phyloP scores from a whole-genome alignment of 2,113 vertebrate species.

The Elanus axillaris region DNA sequence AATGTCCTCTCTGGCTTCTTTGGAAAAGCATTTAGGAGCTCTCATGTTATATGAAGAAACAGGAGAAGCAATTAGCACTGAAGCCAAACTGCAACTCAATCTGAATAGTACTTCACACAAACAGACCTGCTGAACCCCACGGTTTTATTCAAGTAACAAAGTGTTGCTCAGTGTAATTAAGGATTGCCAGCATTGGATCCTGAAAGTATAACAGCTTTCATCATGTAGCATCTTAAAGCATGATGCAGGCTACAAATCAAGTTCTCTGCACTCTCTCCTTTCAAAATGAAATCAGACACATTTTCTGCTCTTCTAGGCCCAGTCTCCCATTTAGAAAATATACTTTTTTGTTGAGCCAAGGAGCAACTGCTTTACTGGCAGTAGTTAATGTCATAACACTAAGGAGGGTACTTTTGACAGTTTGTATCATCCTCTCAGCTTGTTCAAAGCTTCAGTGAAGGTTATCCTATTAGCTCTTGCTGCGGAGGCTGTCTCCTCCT shows the following conservation, averaged over 20 bases:
- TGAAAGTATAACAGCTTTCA: not conserved
- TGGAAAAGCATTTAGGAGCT: not conserved
- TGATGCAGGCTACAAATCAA: not conserved
- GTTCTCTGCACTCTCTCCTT: not conserved
- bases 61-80: not conserved
- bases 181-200: not conserved
- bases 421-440: not conserved
- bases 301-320: not conserved
- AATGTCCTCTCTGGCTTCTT: not conserved
- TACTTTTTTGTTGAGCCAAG: not conserved
- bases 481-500: fast-evolving
- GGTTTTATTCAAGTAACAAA: not conserved
- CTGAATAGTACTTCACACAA: not conserved
- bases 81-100: not conserved
- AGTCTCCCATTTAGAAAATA: not conserved
- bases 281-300: not conserved
- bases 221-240: not conserved
- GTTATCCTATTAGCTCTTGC: not conserved
- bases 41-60: not conserved
- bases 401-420: not conserved
- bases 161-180: not conserved
- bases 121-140: not conserved
- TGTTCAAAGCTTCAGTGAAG: not conserved
- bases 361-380: not conserved
- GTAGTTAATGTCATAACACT: not conserved